Base-by-base conservation (phyloP, 2,888 invertebrate species). In the Eulithis testata region DNA sequence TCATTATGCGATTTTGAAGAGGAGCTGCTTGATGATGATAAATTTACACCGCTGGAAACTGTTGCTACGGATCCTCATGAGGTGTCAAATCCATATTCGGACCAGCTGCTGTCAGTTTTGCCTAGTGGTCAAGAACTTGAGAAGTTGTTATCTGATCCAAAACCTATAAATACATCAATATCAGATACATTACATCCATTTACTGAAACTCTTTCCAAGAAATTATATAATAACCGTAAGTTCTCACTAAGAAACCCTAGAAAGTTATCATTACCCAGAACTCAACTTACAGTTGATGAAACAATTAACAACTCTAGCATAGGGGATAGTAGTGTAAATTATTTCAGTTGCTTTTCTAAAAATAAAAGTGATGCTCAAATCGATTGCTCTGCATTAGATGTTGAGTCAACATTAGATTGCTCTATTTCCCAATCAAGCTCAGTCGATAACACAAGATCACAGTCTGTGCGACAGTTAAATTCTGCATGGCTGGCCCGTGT, bases 231-330 rank as follows among this genome's bases (percentile, higher is more conserved):
- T 63, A 94, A 94, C 54, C 92, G 94, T 27, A 95, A 94, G 73
- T 96, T 97, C 84, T 94, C 94, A 5, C 94, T 96, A 77, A 93
- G 97, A 75, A 97, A 97, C 89, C 97, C 97, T 0, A 94, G 97
- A 75, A 97, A 97, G 83, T 94, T 83, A n/a, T 72, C 74, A 44
- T 43, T 80, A 44, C 58, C 77, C 2, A 88, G 81, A 75, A 74
- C 77, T 51, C 84, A 82, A 63, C 65, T 77, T 36, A 55, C 65
- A 60, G 57, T 71, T 60, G 76, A 75, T 56, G 72, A 71, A 53
- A 77, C 75, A 73, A 67, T 61, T 45, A 71, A 68, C 58, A 66
- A 66, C 61, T 69, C 60, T 63, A 56, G 51, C 14, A n/a, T n/a
- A 27, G 27, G 73, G 67, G 74, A 72, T 57, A 71, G 71, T 31